Evolutionary conservation across 2,888 invertebrate species (phyloP).

Genomic region (Drosophila niveifrons): DNA sequence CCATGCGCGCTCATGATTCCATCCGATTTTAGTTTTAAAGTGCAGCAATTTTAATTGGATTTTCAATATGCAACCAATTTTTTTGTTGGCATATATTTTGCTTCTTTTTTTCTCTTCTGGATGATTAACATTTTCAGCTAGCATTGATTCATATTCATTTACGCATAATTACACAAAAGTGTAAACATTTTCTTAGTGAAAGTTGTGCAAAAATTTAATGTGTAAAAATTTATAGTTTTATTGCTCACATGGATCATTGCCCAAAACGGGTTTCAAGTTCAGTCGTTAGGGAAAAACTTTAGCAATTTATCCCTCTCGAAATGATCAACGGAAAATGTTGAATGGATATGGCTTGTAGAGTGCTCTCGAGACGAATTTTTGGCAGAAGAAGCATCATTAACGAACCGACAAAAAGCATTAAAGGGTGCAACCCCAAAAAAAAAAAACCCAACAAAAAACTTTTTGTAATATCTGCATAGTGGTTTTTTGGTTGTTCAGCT

Average conservation of each 20-base stretch:
- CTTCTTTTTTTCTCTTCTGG: not conserved
- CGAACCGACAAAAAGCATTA: conserved; percentile 31
- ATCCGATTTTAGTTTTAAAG: conserved; percentile 57
- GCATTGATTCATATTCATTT: conserved; percentile 9
- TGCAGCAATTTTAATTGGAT: conserved; percentile 63
- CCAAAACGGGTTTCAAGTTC: conserved; percentile 18
- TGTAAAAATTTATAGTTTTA: not conserved
- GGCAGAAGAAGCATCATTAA: conserved; percentile 74
- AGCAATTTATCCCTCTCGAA: conserved; percentile 24
- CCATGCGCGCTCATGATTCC: conserved; percentile 32
- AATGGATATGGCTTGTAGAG: conserved; percentile 36
- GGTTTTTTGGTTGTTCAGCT: conserved; percentile 15
- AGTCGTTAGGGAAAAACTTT: conserved; percentile 18
- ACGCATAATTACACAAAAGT: not conserved
- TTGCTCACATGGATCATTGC: not conserved
- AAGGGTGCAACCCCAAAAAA: conserved; percentile 58
- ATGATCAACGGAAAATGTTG: conserved; percentile 54
- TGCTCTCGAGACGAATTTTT: conserved; percentile 59
- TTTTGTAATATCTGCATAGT: conserved; percentile 43
- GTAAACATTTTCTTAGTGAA: not conserved
- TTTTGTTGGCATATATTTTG: not conserved
- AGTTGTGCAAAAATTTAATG: not conserved
- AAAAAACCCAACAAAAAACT: not conserved
- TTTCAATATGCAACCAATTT: conserved; percentile 12
- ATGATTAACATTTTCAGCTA: conserved; percentile 1